Percentiles rank a stretch among this genome's conserved stretches.
Evolutionary conservation across 2,113 vertebrate species (phyloP).

Genomic region (Callopanchax toddi): DNA sequence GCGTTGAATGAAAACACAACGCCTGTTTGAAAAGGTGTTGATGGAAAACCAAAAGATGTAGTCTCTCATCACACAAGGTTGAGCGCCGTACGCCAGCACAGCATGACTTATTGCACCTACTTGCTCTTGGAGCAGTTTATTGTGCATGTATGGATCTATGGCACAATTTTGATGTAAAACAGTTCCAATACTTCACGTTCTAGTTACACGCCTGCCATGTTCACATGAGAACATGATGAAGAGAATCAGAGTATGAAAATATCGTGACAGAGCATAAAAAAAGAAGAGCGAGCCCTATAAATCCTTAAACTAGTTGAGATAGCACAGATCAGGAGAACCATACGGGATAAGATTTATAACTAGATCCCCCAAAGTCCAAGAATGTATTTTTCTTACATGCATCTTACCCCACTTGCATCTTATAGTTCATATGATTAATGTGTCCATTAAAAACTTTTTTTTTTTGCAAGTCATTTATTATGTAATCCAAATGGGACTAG

Average conservation of each 20-base stretch:
- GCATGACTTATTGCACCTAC: constrained; percentile 24
- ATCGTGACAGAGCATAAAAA: constrained; percentile 21
- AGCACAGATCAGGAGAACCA: constrained; percentile 10
- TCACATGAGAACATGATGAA: constrained; percentile 9
- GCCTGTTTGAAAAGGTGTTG: constrained; percentile 18
- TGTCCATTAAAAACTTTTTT: too few species aligned
- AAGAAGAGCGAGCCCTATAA: background rate
- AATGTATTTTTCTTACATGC: too few species aligned
- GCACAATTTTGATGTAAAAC: constrained; percentile 33
- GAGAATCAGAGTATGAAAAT: constrained; percentile 30
- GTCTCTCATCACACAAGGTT: constrained; percentile 14
- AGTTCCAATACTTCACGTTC: constrained; percentile 33
- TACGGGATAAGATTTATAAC: background rate
- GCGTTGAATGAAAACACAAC: background rate
- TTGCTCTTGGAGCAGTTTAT: constrained; percentile 12
- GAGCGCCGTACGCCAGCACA: background rate
- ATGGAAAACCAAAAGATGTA: constrained; percentile 17
- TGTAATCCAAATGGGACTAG: too few species aligned
- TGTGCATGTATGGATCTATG: constrained; percentile 26
- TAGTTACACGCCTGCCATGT: constrained; percentile 23
- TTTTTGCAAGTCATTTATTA: too few species aligned
- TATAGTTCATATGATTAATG: too few species aligned
- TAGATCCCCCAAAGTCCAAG: too few species aligned
- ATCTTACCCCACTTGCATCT: too few species aligned
- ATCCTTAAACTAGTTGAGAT: constrained; percentile 21